Evolutionary conservation across 1,140 invertebrate genomes (phyloP).

Genomic region (Centruroides sculpturatus): DNA sequence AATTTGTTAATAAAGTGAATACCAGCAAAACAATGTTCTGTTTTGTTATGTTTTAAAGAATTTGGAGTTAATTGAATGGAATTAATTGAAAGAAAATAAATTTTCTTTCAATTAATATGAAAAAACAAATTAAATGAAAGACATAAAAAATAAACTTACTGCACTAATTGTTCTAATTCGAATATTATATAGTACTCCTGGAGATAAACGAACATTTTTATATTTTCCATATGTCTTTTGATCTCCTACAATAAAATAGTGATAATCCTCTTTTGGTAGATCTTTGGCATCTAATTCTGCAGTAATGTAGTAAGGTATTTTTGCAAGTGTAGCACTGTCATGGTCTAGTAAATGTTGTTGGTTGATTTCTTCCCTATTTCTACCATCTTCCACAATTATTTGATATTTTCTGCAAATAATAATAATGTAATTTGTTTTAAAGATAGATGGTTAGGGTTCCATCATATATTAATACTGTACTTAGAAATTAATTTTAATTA

Average conservation of each 20-base stretch:
- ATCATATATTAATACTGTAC: too few relatives aligned
- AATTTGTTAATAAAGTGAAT: too few relatives aligned
- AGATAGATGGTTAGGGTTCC: too few relatives aligned
- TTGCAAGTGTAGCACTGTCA: conserved; percentile 1
- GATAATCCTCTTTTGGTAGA: conserved; percentile 1
- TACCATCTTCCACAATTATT: conserved; percentile 11
- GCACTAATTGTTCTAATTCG: conserved; percentile 6
- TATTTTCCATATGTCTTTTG: conserved; percentile 5
- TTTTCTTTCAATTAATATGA: too few relatives aligned
- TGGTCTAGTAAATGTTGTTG: conserved; percentile 1
- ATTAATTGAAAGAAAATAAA: too few relatives aligned
- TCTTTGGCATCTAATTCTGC: conserved; percentile 10
- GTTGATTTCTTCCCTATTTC: conserved; percentile 3
- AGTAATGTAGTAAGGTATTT: conserved; percentile 12
- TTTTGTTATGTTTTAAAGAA: too few relatives aligned
- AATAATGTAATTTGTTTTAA: too few relatives aligned
- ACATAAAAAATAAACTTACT: too few relatives aligned
- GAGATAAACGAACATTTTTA: conserved; percentile 9
- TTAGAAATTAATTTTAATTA: too few relatives aligned
- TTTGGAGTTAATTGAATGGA: too few relatives aligned
- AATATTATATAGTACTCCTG: conserved; percentile 11
- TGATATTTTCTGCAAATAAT: conserved; percentile 11
- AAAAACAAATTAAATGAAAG: too few relatives aligned
- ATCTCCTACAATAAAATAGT: conserved; percentile 12
- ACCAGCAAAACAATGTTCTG: too few relatives aligned